phyloP scores from a whole-genome alignment of 2,888 invertebrate genomes.

The Ariolimax columbianus region DNA sequence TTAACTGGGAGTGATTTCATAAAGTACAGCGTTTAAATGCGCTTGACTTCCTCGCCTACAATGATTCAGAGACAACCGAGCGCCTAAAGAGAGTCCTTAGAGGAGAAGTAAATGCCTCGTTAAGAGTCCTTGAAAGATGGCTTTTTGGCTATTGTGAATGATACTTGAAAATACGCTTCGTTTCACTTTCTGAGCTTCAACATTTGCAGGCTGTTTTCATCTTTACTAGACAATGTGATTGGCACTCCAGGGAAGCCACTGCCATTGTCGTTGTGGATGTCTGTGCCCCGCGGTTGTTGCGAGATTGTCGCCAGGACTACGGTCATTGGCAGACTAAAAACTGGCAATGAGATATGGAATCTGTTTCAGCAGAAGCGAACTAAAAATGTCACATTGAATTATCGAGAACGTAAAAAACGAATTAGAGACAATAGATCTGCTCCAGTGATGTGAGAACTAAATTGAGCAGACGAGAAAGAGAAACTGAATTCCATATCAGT shows the following conservation, averaged over 20 bases:
- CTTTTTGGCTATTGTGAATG: conserved; percentile 31
- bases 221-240: background rate
- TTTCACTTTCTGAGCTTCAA: conserved; percentile 8
- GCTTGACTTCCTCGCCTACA: background rate
- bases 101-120: conserved; percentile 19
- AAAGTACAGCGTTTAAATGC: background rate
- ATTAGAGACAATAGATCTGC: background rate
- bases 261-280: background rate
- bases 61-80: background rate
- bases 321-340: background rate
- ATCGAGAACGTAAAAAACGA: background rate
- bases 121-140: conserved; percentile 10
- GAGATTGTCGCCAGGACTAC: background rate
- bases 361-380: background rate
- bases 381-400: background rate
- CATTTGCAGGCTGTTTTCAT: conserved; percentile 10
- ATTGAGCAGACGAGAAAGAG: too few species aligned
- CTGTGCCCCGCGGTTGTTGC: conserved; percentile 21
- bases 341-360: background rate
- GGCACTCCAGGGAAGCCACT: conserved; percentile 24
- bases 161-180: conserved; percentile 25
- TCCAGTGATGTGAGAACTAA: background rate
- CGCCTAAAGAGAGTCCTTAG: background rate
- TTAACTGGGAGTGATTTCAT: conserved; percentile 12
- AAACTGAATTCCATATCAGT: too few species aligned